Evolutionary conservation across 2,797 vertebrate genomes (phyloP).

Genomic region (Peromyscus aztecus): DNA sequence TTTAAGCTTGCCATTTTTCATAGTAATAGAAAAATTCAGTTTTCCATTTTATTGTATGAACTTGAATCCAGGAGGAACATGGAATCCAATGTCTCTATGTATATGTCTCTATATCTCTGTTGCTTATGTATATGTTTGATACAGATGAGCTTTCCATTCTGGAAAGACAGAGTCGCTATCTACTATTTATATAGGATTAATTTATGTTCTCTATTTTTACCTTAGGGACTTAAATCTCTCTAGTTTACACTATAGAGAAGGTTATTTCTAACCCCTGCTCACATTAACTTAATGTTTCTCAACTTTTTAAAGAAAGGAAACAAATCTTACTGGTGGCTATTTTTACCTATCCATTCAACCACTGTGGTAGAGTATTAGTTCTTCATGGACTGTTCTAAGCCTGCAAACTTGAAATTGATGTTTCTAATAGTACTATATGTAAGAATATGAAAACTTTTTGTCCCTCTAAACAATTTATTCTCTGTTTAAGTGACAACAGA

Average conservation of each 20-base stretch:
- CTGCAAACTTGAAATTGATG: background rate
- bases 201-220: slow-evolving; percentile 34
- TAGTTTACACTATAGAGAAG: background rate
- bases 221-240: background rate
- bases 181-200: slow-evolving; percentile 14
- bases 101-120: too few species aligned
- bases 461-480: background rate
- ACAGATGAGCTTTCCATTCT: background rate
- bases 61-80: slow-evolving; percentile 40
- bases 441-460: background rate
- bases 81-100: background rate
- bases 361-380: background rate
- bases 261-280: background rate
- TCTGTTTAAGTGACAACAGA: background rate
- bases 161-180: background rate
- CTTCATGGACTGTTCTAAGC: background rate
- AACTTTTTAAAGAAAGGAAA: slow-evolving; percentile 21
- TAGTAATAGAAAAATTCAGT: background rate
- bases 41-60: slow-evolving; percentile 50
- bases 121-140: background rate
- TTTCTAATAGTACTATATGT: slow-evolving; percentile 27
- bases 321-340: background rate
- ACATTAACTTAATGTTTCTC: background rate
- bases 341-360: background rate
- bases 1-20: slow-evolving; percentile 43